Conservation (phyloP, 2,797 vertebrate species). For the Girardinus metallicus region DNA sequence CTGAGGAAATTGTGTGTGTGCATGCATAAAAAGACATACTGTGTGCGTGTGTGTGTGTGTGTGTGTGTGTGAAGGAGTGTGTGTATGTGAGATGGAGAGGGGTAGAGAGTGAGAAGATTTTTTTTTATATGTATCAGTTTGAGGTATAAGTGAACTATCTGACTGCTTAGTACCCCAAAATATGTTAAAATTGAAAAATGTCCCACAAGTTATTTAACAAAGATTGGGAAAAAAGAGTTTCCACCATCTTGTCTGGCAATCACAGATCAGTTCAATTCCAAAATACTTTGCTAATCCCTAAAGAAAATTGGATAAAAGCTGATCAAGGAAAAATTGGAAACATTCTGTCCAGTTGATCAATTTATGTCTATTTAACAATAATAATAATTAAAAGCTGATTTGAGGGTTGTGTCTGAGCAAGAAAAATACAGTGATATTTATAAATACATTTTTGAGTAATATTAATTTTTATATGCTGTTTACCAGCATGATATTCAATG, state of each 20-base stretch:
- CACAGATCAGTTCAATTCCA: background rate
- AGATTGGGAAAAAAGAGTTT: background rate
- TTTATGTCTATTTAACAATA: background rate
- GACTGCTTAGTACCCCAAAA: background rate
- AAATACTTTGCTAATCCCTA: background rate
- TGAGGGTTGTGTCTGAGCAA: background rate
- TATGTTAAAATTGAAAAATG: background rate
- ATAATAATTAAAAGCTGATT: background rate
- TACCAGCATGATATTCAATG: too few species aligned
- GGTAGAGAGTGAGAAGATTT: background rate
- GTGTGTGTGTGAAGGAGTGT: background rate
- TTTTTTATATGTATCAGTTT: background rate
- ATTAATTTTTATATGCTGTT: background rate
- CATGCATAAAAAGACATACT: slow-evolving; percentile 3
- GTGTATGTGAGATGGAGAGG: background rate
- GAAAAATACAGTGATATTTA: background rate
- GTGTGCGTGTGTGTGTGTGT: background rate
- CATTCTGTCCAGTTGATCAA: background rate
- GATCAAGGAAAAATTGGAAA: background rate
- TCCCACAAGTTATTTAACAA: background rate
- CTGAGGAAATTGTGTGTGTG: slow-evolving; percentile 37
- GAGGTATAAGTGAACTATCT: background rate
- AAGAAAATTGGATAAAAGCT: background rate
- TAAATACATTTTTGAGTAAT: background rate
- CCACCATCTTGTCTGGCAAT: background rate